Evolutionary conservation across 2,888 invertebrate species (phyloP).

Genomic region (Idaea biselata): DNA sequence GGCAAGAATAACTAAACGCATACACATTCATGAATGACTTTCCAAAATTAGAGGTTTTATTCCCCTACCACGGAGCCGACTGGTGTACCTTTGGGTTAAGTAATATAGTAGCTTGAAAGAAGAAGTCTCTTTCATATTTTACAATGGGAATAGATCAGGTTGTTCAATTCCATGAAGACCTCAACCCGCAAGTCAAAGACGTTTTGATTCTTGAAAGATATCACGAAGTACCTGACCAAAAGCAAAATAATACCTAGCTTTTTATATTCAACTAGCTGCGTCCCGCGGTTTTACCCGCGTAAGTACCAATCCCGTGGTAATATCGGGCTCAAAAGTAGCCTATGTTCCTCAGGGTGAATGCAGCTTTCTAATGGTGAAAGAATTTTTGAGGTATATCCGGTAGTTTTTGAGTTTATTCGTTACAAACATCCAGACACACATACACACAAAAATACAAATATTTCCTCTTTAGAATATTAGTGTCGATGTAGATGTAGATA

Average conservation of each 20-base stretch:
- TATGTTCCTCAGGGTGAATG: too few relatives aligned
- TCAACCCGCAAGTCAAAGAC: constrained; percentile 13
- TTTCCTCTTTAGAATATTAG: too few relatives aligned
- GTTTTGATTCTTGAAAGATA: constrained; percentile 5
- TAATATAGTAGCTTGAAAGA: not conserved
- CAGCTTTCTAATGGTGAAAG: too few relatives aligned
- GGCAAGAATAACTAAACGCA: constrained; percentile 28
- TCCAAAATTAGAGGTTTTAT: not conserved
- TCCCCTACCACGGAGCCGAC: not conserved
- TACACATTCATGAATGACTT: constrained; percentile 31
- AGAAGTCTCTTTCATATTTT: not conserved
- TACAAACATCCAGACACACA: too few relatives aligned
- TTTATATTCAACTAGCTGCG: too few relatives aligned
- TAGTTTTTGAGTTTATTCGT: too few relatives aligned
- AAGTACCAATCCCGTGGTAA: too few relatives aligned
- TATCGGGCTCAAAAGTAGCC: too few relatives aligned
- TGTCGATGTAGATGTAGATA: too few relatives aligned
- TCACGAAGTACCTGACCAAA: constrained; percentile 2
- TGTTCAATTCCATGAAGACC: constrained; percentile 8
- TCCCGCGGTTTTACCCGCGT: too few relatives aligned
- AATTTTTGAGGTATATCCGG: too few relatives aligned
- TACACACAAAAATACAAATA: too few relatives aligned
- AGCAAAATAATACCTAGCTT: constrained; percentile 12
- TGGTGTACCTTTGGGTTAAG: not conserved
- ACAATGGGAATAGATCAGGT: not conserved